A percentile compares a stretch with the other conserved stretches of the same genome.
Conservation (phyloP, 2,113 vertebrate genomes). For the human region GRCh38 chr5:45258501-45259000, state of each 20-base stretch:
- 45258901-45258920: background rate
- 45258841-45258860: no score
- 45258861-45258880: background rate
- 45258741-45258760: no score
- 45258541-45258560: background rate
- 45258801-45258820: no score
- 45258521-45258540: background rate
- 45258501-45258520: background rate
- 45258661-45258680: no score
- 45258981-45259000: background rate
- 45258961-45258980: background rate
- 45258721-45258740: background rate
- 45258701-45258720: no score
- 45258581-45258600: slow-evolving; percentile 14
- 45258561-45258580: background rate
- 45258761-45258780: no score
- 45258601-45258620: background rate
- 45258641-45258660: background rate
- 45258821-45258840: no score
- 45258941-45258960: background rate
- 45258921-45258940: background rate
- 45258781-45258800: no score
- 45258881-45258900: background rate
- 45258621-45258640: background rate
- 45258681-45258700: no score